Percentiles rank a stretch among this genome's conserved stretches.
These are phyloP conservation scores for Balanococcus diminutus DNA, from an alignment of 2,888 invertebrate genomes.

Conservation along the genomic window DNA sequence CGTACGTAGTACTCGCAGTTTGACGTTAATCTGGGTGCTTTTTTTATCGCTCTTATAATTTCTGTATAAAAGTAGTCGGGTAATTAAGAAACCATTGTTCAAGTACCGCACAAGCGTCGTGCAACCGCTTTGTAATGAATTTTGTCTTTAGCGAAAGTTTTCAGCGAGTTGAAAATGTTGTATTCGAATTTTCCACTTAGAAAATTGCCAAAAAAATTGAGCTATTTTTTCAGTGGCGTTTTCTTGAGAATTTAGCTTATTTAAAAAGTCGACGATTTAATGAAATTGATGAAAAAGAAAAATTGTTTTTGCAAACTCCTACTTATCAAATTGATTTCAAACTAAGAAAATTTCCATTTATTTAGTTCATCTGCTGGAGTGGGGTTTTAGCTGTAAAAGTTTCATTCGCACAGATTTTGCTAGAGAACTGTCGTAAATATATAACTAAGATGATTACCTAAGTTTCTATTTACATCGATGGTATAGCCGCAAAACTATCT, in stretches of 20 bases:
- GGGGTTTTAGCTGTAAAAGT: too few relatives aligned
- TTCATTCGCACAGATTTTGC: too few relatives aligned
- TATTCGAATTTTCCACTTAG: too few relatives aligned
- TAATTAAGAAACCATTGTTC: background rate
- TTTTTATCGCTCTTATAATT: background rate
- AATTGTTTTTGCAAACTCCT: too few relatives aligned
- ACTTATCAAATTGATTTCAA: too few relatives aligned
- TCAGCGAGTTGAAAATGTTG: background rate
- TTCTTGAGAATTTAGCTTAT: too few relatives aligned
- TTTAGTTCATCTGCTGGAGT: too few relatives aligned
- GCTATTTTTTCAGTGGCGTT: too few relatives aligned
- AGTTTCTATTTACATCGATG: background rate
- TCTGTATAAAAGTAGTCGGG: background rate
- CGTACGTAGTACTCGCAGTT: background rate
- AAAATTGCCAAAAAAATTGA: too few relatives aligned
- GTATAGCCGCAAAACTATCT: background rate
- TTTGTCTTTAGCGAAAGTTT: background rate
- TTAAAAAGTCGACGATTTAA: too few relatives aligned
- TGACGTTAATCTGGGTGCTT: background rate
- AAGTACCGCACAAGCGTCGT: background rate
- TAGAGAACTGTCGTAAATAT: background rate
- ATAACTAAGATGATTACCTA: background rate
- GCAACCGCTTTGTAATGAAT: background rate
- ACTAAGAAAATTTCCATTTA: too few relatives aligned
- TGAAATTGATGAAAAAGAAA: too few relatives aligned